Percentiles rank a stretch among this genome's conserved stretches.
These are phyloP conservation scores for Garrulus glandarius DNA, from an alignment of 2,797 vertebrate species.

Conservation along the genomic window DNA sequence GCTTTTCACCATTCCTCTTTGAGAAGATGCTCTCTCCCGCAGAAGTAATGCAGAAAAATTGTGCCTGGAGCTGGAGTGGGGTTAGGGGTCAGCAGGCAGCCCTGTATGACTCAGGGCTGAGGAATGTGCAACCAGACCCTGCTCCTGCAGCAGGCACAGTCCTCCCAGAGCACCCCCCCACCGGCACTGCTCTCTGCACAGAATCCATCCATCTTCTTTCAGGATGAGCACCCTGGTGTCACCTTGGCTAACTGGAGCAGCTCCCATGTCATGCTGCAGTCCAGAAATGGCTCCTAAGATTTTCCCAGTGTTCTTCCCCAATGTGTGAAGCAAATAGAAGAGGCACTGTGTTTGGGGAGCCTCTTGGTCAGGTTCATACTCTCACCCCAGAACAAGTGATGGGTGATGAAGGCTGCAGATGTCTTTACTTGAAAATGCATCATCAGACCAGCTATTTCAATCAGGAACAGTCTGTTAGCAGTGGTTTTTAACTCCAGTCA, in stretches of 20 bases:
- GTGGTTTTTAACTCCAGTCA: neutral
- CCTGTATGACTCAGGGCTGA: neutral
- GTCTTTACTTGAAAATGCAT: neutral
- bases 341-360: neutral
- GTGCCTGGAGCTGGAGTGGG: neutral
- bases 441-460: neutral
- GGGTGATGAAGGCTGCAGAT: neutral
- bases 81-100: neutral
- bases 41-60: neutral
- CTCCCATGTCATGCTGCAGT: neutral
- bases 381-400: neutral
- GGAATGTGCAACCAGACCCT: neutral
- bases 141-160: neutral
- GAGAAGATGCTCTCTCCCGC: neutral
- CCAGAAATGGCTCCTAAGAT: neutral
- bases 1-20: neutral
- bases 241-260: neutral
- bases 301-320: neutral
- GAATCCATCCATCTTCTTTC: neutral
- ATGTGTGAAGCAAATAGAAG: neutral
- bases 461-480: neutral
- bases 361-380: neutral
- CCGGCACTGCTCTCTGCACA: rapidly evolving
- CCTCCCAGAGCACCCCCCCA: neutral
- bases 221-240: neutral